A percentile compares a stretch with the other conserved stretches of the same genome.
Evolutionary conservation across 1,140 invertebrate genomes (phyloP).

Genomic region (Magallana gigas): DNA sequence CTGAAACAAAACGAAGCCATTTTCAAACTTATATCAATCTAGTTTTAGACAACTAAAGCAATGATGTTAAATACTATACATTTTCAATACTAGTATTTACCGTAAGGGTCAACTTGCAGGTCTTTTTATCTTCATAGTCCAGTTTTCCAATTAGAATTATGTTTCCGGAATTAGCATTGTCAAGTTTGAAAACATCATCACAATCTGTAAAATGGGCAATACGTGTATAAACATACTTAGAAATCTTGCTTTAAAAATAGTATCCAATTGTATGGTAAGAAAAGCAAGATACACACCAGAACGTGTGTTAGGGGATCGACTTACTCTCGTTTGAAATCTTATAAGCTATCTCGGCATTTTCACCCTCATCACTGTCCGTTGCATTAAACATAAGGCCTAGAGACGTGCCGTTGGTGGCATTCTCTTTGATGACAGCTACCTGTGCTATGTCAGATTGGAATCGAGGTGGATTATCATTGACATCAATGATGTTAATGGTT

Average conservation of each 20-base stretch:
- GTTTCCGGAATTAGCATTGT: neutral
- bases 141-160: neutral
- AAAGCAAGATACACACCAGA: too few species aligned
- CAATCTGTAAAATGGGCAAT: neutral
- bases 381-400: neutral
- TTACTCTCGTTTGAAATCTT: neutral
- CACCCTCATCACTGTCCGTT: neutral
- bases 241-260: too few species aligned
- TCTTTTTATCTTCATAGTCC: neutral
- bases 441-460: neutral
- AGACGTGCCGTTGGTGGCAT: neutral
- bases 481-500: neutral
- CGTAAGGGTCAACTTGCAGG: neutral
- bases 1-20: neutral
- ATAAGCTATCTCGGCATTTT: neutral
- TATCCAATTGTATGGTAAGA: too few species aligned
- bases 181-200: neutral
- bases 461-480: neutral
- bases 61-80: too few species aligned
- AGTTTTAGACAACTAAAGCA: too few species aligned
- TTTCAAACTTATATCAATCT: neutral
- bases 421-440: neutral
- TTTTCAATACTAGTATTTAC: neutral
- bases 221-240: too few species aligned
- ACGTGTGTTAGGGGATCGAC: too few species aligned